Conservation (phyloP, 1,140 invertebrate genomes). For the Rhizoglyphus robini region DNA sequence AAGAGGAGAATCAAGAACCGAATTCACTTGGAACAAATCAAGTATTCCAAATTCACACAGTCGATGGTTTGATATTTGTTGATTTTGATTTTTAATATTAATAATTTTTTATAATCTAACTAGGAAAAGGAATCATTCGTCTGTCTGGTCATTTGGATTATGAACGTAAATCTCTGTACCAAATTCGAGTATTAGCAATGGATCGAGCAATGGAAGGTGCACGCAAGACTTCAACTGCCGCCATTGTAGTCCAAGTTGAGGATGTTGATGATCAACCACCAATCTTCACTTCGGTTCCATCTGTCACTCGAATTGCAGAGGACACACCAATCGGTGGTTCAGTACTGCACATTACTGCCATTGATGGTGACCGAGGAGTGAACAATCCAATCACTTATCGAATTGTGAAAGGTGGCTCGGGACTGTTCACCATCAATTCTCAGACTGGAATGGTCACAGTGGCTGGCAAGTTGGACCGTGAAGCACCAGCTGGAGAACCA, state of each 20-base stretch:
- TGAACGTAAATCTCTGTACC: conserved; percentile 71
- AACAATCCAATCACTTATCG: conserved; percentile 74
- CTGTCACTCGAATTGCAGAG: conserved; percentile 71
- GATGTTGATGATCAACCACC: conserved; percentile 82
- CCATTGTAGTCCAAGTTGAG: conserved; percentile 66
- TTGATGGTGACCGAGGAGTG: conserved; percentile 78
- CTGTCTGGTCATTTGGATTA: conserved; percentile 65
- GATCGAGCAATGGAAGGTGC: conserved; percentile 29
- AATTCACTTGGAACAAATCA: conserved; percentile 1
- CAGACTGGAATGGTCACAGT: conserved; percentile 65
- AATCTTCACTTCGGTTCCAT: conserved; percentile 68
- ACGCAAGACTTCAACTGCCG: conserved; percentile 65
- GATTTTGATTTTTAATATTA: background rate
- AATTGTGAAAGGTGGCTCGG: conserved; percentile 45
- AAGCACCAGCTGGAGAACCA: conserved; percentile 37
- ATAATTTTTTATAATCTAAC: background rate
- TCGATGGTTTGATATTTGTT: conserved; percentile 39
- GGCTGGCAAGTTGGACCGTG: conserved; percentile 57
- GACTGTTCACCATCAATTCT: conserved; percentile 57
- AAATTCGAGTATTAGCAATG: conserved; percentile 64
- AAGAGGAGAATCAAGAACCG: conserved; percentile 5
- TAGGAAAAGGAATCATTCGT: conserved; percentile 66
- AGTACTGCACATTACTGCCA: conserved; percentile 57
- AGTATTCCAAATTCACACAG: conserved; percentile 61
- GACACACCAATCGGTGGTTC: conserved; percentile 62